These are phyloP conservation scores for Caenorhabditis parvicauda DNA, from an alignment of 2,888 invertebrate genomes.

Conservation along the genomic window DNA sequence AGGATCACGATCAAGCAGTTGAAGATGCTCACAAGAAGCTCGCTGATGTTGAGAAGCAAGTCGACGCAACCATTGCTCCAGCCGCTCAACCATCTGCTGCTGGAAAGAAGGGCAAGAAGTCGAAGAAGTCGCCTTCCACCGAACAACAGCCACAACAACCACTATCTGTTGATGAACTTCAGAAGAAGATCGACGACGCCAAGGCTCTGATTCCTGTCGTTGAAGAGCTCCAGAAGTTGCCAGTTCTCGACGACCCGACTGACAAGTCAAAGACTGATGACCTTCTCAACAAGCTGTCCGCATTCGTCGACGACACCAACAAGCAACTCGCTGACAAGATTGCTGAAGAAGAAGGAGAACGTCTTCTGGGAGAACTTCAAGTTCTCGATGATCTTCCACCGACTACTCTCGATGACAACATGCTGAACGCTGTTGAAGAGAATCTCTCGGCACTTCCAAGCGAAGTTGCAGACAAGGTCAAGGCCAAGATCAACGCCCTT, in stretches of 20 bases:
- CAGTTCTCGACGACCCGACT: slow-evolving; percentile 2
- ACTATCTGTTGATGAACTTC: slow-evolving; percentile 23
- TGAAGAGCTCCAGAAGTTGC: slow-evolving; percentile 11
- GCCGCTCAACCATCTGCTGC: too few relatives aligned
- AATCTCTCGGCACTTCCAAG: slow-evolving; percentile 18
- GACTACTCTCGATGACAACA: slow-evolving; percentile 10
- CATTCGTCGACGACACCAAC: slow-evolving; percentile 7
- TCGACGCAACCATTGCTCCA: slow-evolving; percentile 23
- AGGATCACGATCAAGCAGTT: slow-evolving; percentile 12
- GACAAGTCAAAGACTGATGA: slow-evolving; percentile 11
- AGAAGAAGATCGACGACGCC: slow-evolving; percentile 13
- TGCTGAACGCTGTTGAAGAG: slow-evolving; percentile 14
- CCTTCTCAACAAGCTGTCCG: background rate
- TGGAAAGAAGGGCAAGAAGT: slow-evolving; percentile 33
- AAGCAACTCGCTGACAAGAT: slow-evolving; percentile 19
- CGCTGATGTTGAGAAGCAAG: slow-evolving; percentile 15
- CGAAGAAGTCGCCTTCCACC: slow-evolving; percentile 24
- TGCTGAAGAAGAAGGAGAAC: too few relatives aligned
- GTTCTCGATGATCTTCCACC: slow-evolving; percentile 9
- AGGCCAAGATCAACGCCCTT: slow-evolving; percentile 9
- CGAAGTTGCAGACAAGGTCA: slow-evolving; percentile 18
- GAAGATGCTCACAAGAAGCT: slow-evolving; percentile 14
- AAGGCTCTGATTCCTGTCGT: slow-evolving; percentile 19
- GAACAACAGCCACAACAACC: too few relatives aligned
- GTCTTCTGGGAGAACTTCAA: too few relatives aligned